Evolutionary conservation across 2,888 invertebrate species (phyloP), one percentile per base, ranked within the genome.

Genomic region (Bedellia somnulentella): DNA sequence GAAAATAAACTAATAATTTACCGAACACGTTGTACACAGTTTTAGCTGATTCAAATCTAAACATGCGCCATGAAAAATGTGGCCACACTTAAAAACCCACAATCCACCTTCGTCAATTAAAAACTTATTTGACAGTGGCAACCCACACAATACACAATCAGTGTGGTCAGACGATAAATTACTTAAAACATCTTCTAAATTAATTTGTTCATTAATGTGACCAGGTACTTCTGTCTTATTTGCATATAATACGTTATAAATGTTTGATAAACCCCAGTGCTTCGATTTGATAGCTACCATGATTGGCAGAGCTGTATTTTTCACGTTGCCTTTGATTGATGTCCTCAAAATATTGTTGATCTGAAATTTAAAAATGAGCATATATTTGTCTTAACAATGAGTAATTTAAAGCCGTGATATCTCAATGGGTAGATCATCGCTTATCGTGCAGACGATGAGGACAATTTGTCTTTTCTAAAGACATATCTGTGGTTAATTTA

Each of bases 21-120:
- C 22, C 10, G 49, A 43, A 42, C 76, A 76, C 26, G 63, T 53
- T 0, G 75, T 68, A 29, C 77, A 77, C 17, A 77, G 38, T 39
- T 62, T 75, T 26, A 81, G 47, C 53, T 73, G 78, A 43, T 79
- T 79, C 39, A 81, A 63, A 42, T 77, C 68, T 43, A 82, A 66
- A 49, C 82, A 82, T 4, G 79, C 76, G 0, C 81, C 80, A 30
- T 84, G 83, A 49, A 80, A 83, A 31, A 76, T 75, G 44, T 83
- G 83, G 27, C 81, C 81, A 46, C 83, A 83, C 31, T 73, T 73
- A 50, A 82, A 83, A 27, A 79, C 75, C 60, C 80, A 80, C 2
- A 83, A 49, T 9, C 83, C 83, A 43, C 79, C 81, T 52, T 81
- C 80, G 47, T 78, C 67, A 15, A 83, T 64, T 25, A 83, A 46